Evolutionary conservation across 2,888 invertebrate genomes (phyloP).

Genomic region (Liodrosophila aerea): DNA sequence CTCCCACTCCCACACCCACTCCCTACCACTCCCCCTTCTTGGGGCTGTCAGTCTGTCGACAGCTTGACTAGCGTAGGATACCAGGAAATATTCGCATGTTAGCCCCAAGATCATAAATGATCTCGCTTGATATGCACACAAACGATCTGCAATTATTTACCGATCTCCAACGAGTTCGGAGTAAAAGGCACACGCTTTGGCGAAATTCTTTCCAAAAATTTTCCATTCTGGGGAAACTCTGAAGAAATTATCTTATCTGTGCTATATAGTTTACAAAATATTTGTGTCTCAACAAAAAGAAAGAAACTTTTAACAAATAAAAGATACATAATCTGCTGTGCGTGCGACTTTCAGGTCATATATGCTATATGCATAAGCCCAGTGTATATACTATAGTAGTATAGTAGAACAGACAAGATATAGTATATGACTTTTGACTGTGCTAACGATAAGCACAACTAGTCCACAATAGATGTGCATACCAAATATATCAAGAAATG

Average conservation of each 20-base stretch:
- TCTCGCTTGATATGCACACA: too few relatives aligned
- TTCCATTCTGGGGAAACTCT: constrained; percentile 15
- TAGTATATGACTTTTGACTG: constrained; percentile 7
- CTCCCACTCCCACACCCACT: too few relatives aligned
- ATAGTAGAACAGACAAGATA: too few relatives aligned
- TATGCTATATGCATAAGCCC: not conserved
- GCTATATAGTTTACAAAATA: constrained; percentile 1
- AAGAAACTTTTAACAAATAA: too few relatives aligned
- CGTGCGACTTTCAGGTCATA: not conserved
- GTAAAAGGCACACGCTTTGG: not conserved
- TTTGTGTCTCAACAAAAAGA: not conserved
- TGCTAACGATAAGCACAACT: constrained; percentile 21
- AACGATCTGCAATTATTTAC: not conserved
- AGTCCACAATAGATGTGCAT: constrained; percentile 18
- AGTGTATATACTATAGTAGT: not conserved
- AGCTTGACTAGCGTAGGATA: not conserved
- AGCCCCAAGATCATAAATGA: too few relatives aligned
- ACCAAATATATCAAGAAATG: not conserved
- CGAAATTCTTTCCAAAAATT: not conserved
- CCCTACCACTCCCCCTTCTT: too few relatives aligned
- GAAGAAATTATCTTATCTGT: not conserved
- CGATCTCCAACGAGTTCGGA: constrained; percentile 1
- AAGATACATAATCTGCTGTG: not conserved
- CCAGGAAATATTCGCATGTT: too few relatives aligned
- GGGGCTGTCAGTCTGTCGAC: too few relatives aligned